Conservation (phyloP, 1,140 invertebrate species). For the Geopemphigus sp. region DNA sequence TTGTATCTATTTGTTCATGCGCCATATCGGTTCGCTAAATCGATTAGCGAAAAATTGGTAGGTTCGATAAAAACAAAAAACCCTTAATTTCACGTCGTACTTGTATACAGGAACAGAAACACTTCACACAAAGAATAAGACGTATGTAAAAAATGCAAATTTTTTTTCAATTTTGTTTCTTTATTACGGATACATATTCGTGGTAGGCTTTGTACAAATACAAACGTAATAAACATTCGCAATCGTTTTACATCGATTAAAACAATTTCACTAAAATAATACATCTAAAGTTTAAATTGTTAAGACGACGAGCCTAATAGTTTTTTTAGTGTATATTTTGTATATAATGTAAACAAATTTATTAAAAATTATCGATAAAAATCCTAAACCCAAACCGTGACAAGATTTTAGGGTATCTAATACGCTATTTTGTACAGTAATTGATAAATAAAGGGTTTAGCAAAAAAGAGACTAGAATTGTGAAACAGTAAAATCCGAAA, state of each 20-base stretch:
- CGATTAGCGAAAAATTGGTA: too few species aligned
- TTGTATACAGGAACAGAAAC: too few species aligned
- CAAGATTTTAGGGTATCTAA: conserved; percentile 6
- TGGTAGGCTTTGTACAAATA: conserved; percentile 4
- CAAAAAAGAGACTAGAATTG: conserved; percentile 34
- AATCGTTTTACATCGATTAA: conserved; percentile 1
- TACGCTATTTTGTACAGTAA: conserved; percentile 27
- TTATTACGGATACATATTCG: not conserved
- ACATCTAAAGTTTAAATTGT: not conserved
- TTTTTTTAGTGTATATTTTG: not conserved
- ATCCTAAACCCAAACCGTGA: not conserved
- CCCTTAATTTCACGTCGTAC: too few species aligned
- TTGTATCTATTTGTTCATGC: too few species aligned
- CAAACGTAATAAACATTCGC: not conserved
- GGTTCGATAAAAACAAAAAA: too few species aligned
- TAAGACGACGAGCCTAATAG: not conserved
- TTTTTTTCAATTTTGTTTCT: too few species aligned
- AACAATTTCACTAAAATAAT: conserved; percentile 16
- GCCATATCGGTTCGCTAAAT: too few species aligned
- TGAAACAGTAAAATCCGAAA: conserved; percentile 27
- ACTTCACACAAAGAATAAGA: too few species aligned
- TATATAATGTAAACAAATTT: not conserved
- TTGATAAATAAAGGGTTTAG: not conserved
- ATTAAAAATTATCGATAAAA: conserved; percentile 16
- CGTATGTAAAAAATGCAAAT: too few species aligned